Evolutionary conservation across 2,888 invertebrate species (phyloP).

Genomic region (Meandrusa payeni): DNA sequence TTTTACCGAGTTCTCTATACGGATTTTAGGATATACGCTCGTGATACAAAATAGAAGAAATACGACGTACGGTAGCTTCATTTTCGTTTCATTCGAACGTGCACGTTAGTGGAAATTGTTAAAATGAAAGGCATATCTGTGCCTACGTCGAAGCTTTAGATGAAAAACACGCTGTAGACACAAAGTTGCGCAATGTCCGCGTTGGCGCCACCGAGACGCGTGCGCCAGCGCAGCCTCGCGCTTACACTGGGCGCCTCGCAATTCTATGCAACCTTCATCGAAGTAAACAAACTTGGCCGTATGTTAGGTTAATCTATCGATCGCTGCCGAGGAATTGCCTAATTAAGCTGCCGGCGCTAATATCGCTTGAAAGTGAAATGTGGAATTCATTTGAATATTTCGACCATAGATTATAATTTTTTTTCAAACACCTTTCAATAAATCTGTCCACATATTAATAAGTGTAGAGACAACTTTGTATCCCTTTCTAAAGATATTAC

Average conservation of each 20-base stretch:
- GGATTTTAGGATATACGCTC: constrained; percentile 59
- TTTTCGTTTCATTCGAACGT: constrained; percentile 44
- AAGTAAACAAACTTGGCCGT: constrained; percentile 73
- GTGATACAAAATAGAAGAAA: constrained; percentile 58
- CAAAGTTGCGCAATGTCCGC: constrained; percentile 65
- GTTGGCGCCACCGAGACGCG: constrained; percentile 77
- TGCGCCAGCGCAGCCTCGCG: constrained; percentile 75
- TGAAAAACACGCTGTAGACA: constrained; percentile 50
- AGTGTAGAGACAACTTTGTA: too few species aligned
- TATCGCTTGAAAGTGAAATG: background rate
- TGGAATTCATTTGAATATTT: too few species aligned
- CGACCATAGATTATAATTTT: too few species aligned
- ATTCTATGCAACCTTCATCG: constrained; percentile 77
- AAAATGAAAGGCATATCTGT: constrained; percentile 55
- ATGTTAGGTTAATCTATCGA: constrained; percentile 46
- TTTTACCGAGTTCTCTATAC: constrained; percentile 59
- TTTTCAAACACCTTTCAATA: too few species aligned
- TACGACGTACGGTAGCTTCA: constrained; percentile 66
- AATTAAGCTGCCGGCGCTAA: constrained; percentile 28
- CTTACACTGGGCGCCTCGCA: constrained; percentile 76
- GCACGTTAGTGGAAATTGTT: constrained; percentile 41
- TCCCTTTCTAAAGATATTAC: too few species aligned
- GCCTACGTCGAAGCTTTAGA: constrained; percentile 51
- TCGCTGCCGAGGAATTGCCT: constrained; percentile 14
- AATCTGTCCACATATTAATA: too few species aligned